Conservation (phyloP, 2,888 invertebrate species). For the Rotaria magnacalcarata region DNA sequence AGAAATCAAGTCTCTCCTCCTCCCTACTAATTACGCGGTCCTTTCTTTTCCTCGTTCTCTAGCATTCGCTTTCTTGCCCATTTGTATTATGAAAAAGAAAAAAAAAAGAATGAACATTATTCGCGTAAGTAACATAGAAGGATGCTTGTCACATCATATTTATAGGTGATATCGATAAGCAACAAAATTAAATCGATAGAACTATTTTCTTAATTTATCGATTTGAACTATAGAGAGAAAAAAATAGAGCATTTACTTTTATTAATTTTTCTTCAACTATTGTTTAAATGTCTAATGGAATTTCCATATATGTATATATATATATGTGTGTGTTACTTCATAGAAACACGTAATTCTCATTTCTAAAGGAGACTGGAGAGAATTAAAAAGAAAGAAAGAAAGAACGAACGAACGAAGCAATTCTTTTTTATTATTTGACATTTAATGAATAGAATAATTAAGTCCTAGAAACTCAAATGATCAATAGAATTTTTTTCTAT, state of each 20-base stretch:
- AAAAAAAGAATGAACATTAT: slow-evolving; percentile 1
- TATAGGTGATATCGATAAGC: not conserved
- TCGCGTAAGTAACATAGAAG: not conserved
- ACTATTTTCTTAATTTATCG: not conserved
- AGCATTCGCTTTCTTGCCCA: slow-evolving; percentile 5
- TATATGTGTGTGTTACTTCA: not conserved
- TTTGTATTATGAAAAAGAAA: not conserved
- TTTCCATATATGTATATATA: not conserved
- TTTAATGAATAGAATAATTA: not conserved
- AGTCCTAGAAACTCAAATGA: not conserved
- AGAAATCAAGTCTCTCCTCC: not conserved
- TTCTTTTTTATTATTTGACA: not conserved
- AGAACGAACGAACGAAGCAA: too few species aligned
- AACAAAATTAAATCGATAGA: not conserved
- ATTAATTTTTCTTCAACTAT: not conserved
- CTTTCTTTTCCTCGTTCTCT: not conserved
- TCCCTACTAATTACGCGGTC: not conserved
- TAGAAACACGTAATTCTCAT: not conserved
- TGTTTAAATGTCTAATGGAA: not conserved
- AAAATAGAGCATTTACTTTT: not conserved
- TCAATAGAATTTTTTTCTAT: not conserved
- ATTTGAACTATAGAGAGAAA: not conserved
- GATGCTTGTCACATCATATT: not conserved
- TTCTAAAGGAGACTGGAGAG: not conserved
- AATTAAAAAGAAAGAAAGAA: not conserved